Evolutionary conservation across 1,140 invertebrate genomes (phyloP).

Genomic region (Procambarus clarkii): DNA sequence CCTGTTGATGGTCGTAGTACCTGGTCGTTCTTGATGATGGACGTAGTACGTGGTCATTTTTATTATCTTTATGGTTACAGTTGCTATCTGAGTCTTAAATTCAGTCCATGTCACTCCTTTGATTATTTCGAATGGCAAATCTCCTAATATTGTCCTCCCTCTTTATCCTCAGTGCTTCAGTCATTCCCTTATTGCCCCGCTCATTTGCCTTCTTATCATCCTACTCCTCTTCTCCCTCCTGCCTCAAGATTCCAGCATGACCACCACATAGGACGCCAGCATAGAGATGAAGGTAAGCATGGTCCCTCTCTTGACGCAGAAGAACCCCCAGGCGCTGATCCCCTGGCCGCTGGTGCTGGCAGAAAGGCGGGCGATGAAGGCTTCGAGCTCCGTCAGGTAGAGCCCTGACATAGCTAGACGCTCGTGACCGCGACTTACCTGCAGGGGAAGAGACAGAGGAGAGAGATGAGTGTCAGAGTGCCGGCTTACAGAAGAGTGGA

Average conservation of each 20-base stretch:
- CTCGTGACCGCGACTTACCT: not conserved
- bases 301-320: slow-evolving; percentile 16
- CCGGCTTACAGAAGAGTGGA: no score
- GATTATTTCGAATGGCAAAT: not conserved
- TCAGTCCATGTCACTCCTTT: not conserved
- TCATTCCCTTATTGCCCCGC: not conserved
- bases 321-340: slow-evolving; percentile 32
- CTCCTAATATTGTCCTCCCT: not conserved
- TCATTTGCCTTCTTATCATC: not conserved
- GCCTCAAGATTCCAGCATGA: slow-evolving; percentile 28
- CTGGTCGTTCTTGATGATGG: no score
- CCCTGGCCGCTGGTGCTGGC: not conserved
- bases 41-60: no score
- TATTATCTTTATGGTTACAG: not conserved
- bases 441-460: not conserved
- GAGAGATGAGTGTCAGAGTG: no score
- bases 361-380: not conserved
- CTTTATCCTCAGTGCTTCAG: not conserved
- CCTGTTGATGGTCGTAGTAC: no score
- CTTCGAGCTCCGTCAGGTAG: not conserved
- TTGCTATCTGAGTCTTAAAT: not conserved
- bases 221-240: not conserved
- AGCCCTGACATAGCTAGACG: not conserved
- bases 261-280: slow-evolving; percentile 24
- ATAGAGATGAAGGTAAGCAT: slow-evolving; percentile 24